A percentile compares a stretch with the other conserved stretches of the same genome.
Evolutionary conservation across 2,888 invertebrate species (phyloP).

Genomic region (Xanthia icteritia): DNA sequence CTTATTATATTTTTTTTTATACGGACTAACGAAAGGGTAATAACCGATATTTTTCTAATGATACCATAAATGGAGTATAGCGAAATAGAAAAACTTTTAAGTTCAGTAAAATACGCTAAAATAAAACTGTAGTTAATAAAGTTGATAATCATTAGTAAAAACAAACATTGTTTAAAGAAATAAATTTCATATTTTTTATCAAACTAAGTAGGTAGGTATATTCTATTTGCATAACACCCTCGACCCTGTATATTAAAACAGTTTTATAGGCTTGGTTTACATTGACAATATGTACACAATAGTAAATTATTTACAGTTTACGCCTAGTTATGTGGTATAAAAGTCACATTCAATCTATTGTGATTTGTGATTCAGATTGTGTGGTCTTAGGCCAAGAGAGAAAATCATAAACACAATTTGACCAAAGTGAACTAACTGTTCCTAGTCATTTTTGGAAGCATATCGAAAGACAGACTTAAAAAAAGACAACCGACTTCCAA

Average conservation of each 20-base stretch:
- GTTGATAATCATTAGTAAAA: too few species aligned
- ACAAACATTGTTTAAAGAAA: too few species aligned
- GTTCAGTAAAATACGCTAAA: neutral
- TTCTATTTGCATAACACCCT: too few species aligned
- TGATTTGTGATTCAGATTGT: slow-evolving; percentile 39
- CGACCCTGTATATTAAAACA: neutral
- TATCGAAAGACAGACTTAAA: too few species aligned
- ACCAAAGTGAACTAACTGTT: neutral
- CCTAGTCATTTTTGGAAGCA: neutral
- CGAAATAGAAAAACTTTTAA: neutral
- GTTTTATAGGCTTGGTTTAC: slow-evolving; percentile 5
- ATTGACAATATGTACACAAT: slow-evolving; percentile 11
- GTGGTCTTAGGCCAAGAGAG: slow-evolving; percentile 14
- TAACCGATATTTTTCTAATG: too few species aligned
- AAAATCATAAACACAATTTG: neutral
- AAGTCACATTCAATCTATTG: slow-evolving; percentile 45
- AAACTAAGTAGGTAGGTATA: too few species aligned
- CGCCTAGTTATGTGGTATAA: slow-evolving; percentile 23
- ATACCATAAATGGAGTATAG: too few species aligned
- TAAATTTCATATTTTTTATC: too few species aligned
- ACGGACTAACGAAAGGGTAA: too few species aligned
- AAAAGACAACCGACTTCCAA: too few species aligned
- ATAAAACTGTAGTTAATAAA: too few species aligned
- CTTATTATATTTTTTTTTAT: too few species aligned
- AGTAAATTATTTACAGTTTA: slow-evolving; percentile 39